Evolutionary conservation across 2,888 invertebrate genomes (phyloP).

Genomic region (Drosophila bunnanda): DNA sequence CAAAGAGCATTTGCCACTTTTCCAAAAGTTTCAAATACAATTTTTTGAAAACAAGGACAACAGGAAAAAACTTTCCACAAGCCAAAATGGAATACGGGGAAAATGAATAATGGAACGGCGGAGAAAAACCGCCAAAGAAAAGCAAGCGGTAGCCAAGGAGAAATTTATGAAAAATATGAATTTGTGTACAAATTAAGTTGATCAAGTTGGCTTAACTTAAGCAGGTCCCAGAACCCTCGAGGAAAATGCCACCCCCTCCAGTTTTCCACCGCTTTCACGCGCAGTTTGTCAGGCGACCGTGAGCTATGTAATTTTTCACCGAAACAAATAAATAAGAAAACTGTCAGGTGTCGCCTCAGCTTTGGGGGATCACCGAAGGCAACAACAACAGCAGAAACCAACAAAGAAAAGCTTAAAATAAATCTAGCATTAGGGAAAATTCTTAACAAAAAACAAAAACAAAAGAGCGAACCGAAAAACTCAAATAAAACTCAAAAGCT

Average conservation of each 20-base stretch:
- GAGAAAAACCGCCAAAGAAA: background rate
- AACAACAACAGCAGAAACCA: slow-evolving; percentile 3
- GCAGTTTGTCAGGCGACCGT: slow-evolving; percentile 24
- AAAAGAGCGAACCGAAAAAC: slow-evolving; percentile 13
- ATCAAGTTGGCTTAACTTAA: slow-evolving; percentile 59
- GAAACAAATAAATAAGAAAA: slow-evolving; percentile 64
- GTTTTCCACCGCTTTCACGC: slow-evolving; percentile 26
- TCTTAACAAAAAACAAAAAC: slow-evolving; percentile 8
- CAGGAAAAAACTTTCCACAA: slow-evolving; percentile 49
- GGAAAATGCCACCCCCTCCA: background rate
- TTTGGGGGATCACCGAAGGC: slow-evolving; percentile 18
- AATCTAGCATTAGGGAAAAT: slow-evolving; percentile 37
- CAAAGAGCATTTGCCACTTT: slow-evolving; percentile 67
- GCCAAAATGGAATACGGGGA: slow-evolving; percentile 34
- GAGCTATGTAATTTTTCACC: slow-evolving; percentile 55
- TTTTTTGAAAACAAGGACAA: slow-evolving; percentile 47
- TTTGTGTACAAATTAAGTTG: slow-evolving; percentile 62
- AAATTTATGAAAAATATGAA: slow-evolving; percentile 46
- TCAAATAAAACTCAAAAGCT: slow-evolving; percentile 24
- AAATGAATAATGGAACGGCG: slow-evolving; percentile 18
- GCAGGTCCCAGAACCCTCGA: slow-evolving; percentile 8
- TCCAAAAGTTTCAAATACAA: slow-evolving; percentile 69
- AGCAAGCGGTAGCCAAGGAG: background rate
- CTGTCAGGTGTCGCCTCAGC: slow-evolving; percentile 59
- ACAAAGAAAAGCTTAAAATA: slow-evolving; percentile 50